Conservation (phyloP, 2,888 invertebrate genomes). For the Cataglyphis rosenhaueri region DNA sequence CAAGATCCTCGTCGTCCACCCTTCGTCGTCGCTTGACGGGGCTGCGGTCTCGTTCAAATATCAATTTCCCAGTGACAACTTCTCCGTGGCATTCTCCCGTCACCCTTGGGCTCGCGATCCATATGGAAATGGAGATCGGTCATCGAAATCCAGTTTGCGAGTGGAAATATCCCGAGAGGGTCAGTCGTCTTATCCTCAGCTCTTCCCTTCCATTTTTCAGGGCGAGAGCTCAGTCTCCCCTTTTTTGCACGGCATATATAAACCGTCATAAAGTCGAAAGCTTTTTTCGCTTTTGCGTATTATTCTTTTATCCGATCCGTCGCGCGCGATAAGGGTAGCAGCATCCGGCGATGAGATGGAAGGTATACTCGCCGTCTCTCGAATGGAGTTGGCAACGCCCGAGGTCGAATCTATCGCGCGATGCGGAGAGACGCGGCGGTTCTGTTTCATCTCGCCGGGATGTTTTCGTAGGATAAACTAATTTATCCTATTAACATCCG, state of each 20-base stretch:
- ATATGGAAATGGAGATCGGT: slow-evolving; percentile 84
- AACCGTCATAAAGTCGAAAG: slow-evolving; percentile 78
- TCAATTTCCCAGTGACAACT: slow-evolving; percentile 82
- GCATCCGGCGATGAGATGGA: slow-evolving; percentile 45
- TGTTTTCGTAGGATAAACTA: slow-evolving; percentile 69
- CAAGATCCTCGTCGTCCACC: slow-evolving; percentile 34
- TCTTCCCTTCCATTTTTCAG: slow-evolving; percentile 16
- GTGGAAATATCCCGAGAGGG: slow-evolving; percentile 83
- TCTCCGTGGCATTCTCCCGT: slow-evolving; percentile 70
- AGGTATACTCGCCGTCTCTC: slow-evolving; percentile 52
- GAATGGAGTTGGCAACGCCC: slow-evolving; percentile 35
- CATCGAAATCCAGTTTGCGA: slow-evolving; percentile 84
- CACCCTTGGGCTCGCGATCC: slow-evolving; percentile 61
- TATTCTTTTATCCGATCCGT: slow-evolving; percentile 78
- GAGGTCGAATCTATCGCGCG: slow-evolving; percentile 41
- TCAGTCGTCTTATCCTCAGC: slow-evolving; percentile 75
- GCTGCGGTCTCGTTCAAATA: slow-evolving; percentile 78
- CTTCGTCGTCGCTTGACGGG: slow-evolving; percentile 18
- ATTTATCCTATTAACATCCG: slow-evolving; percentile 74
- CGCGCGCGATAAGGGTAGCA: slow-evolving; percentile 22
- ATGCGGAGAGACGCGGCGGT: slow-evolving; percentile 10
- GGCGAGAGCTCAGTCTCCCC: slow-evolving; percentile 14
- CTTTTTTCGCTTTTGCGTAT: slow-evolving; percentile 79
- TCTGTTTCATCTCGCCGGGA: slow-evolving; percentile 68
- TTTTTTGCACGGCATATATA: slow-evolving; percentile 7